Evolutionary conservation across 2,113 vertebrate genomes (phyloP).

Genomic region (Laterallus jamaicensis): DNA sequence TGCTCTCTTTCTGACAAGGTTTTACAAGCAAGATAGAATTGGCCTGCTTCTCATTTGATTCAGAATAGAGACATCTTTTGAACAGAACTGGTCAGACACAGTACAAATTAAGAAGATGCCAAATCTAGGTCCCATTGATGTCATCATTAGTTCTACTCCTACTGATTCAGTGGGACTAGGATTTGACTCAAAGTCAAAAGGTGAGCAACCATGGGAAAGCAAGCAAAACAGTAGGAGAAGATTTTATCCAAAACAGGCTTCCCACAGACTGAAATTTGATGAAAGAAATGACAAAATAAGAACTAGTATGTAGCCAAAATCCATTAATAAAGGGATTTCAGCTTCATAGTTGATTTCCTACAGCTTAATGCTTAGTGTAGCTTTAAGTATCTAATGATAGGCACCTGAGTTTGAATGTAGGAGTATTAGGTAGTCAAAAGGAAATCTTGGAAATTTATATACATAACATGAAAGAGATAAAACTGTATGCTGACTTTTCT

Average conservation of each 20-base stretch:
- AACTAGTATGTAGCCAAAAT: neutral
- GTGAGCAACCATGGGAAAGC: neutral
- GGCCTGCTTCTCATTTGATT: neutral
- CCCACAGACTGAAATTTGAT: neutral
- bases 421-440: neutral
- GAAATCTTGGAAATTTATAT: neutral
- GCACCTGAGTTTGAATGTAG: neutral
- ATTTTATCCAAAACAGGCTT: neutral
- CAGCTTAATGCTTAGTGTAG: neutral
- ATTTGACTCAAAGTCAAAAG: neutral
- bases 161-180: neutral
- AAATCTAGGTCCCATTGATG: neutral
- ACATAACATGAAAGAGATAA: neutral
- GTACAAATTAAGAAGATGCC: neutral
- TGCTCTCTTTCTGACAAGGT: neutral
- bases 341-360: neutral
- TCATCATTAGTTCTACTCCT: neutral
- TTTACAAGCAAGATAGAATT: neutral
- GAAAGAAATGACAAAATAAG: neutral
- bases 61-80: neutral
- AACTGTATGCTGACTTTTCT: neutral
- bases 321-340: rapidly evolving
- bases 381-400: neutral
- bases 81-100: neutral
- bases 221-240: neutral